phyloP scores from a whole-genome alignment of 2,888 invertebrate species.

The Himalopsyche japonica region DNA sequence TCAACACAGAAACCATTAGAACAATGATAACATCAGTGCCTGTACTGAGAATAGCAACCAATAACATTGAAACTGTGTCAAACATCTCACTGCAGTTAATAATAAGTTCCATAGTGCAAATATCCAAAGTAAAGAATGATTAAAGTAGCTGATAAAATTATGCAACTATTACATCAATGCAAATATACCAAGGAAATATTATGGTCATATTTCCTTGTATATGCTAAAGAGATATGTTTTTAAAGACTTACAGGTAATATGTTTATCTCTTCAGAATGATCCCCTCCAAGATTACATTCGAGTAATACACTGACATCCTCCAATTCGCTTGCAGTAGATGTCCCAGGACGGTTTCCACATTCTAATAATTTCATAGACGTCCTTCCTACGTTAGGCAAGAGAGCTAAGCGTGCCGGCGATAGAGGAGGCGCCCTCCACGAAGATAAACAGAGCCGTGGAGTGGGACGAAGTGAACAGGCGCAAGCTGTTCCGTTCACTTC shows the following conservation, averaged over 20 bases:
- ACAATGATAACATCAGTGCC: too few species aligned
- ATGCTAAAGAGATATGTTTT: background rate
- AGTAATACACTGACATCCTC: constrained; percentile 32
- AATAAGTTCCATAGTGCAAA: too few species aligned
- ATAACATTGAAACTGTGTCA: too few species aligned
- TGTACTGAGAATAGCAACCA: too few species aligned
- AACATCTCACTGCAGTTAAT: too few species aligned
- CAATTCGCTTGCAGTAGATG: constrained; percentile 12
- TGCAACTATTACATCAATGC: too few species aligned
- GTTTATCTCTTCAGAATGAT: constrained; percentile 30
- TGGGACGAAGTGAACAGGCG: constrained; percentile 50
- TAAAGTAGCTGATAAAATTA: too few species aligned
- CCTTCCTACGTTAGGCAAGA: constrained; percentile 25
- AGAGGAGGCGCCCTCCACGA: constrained; percentile 38
- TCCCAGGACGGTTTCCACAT: constrained; percentile 7
- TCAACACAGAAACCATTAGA: too few species aligned
- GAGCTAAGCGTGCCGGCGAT: constrained; percentile 26
- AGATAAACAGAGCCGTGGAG: constrained; percentile 20
- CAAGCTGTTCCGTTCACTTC: constrained; percentile 49
- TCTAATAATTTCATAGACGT: background rate
- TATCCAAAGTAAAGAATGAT: too few species aligned
- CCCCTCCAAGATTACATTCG: constrained; percentile 34
- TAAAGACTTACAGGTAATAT: constrained; percentile 32
- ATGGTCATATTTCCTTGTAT: too few species aligned
- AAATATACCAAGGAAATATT: too few species aligned